Evolutionary conservation across 2,113 vertebrate genomes (phyloP), one percentile per base, ranked within the genome.

Genomic region (Mola mola): DNA sequence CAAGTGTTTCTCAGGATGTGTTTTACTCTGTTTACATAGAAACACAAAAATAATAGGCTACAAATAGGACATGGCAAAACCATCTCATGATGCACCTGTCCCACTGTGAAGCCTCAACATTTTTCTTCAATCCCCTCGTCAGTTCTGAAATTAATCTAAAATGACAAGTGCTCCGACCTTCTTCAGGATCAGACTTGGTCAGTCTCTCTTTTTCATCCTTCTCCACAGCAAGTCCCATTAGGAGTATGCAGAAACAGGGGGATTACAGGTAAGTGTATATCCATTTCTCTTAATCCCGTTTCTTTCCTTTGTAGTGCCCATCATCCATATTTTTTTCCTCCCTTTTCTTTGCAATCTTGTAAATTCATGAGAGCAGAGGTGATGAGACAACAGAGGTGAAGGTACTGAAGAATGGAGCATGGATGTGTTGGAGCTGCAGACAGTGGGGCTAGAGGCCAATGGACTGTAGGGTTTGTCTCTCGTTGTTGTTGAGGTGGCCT

Each of bases 391-490:
- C 20, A 48, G 71, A 75, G 57, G 56, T 63, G 60, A 13, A 49
- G 59, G 56, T 10, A 10, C 4, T 12, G 58, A 17, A 25, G 69
- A 74, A 2, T 72, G 42, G 64, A 66, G 46, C 62, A 65, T 40
- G 42, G 48, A 43, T 3, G 36, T 51, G 51, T 26, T 25, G 53
- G 29, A 52, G 40, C 3, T 40, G 22, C 50, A 51, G 15, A 16
- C 9, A 40, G 20, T 7, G 16, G 42, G 65, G 72, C 86, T 94
- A 98, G 84, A 99, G 94, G 57, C 96, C 95, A 13, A 98, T 95
- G 41, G 96, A 92, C 85, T 98, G 96, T 38, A 99, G 87, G 24
- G 95, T 94, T 66, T 95, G 91, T 90, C 94, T 93, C 72, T 99
- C 97, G 0, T 89, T 89, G 79, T 93, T 95, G 76, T 94, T 99